Evolutionary conservation across 2,888 invertebrate species (phyloP).

Genomic region (Thera britannica): DNA sequence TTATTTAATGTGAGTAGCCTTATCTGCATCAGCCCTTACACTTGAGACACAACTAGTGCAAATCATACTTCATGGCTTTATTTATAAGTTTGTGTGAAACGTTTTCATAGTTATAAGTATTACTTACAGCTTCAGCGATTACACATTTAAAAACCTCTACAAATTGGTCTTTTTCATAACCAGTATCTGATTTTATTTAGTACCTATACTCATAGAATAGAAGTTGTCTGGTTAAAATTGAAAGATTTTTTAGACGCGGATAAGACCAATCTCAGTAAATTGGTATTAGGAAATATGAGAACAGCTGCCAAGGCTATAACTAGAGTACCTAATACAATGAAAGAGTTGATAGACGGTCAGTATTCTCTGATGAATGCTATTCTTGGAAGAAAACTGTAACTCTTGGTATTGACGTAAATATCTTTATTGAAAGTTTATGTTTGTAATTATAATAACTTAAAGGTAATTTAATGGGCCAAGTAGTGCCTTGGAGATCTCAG

Average conservation of each 20-base stretch:
- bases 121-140: no score
- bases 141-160: no score
- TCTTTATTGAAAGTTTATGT: neutral
- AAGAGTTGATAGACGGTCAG: constrained; percentile 10
- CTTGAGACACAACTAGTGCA: no score
- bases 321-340: constrained; percentile 8
- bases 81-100: no score
- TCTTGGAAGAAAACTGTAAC: neutral
- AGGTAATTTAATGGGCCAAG: neutral
- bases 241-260: constrained; percentile 35
- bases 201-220: no score
- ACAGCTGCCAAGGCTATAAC: constrained; percentile 33
- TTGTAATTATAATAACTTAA: neutral
- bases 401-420: neutral
- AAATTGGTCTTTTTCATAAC: no score
- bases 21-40: no score
- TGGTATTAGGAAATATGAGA: constrained; percentile 38
- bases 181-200: no score
- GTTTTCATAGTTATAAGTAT: no score
- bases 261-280: constrained; percentile 36
- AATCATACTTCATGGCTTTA: no score
- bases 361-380: constrained; percentile 4
- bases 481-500: neutral
- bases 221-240: constrained; percentile 20
- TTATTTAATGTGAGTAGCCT: no score